Evolutionary conservation across 2,888 invertebrate species (phyloP), one percentile per base, ranked within the genome.

Genomic region (Aporophyla lueneburgensis): DNA sequence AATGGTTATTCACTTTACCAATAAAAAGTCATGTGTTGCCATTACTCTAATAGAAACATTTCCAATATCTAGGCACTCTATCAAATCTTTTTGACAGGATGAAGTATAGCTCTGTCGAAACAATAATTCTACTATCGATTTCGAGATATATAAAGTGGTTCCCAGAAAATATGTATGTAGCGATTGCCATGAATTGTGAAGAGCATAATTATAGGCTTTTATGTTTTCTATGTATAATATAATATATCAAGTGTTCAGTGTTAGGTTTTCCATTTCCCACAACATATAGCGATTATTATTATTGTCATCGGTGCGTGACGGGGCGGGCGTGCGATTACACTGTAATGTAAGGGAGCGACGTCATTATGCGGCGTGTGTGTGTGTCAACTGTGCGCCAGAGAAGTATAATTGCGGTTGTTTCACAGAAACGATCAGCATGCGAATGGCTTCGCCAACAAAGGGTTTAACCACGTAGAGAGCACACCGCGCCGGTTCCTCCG

Each of bases 241-340:
- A 81, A 81, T 73, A 76, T 81, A 81, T 76, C 74, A 85, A 84
- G 80, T 63, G 78, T 86, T 84, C 71, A 85, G 81, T 81, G 82
- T 83, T 85, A 84, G 81, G 76, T 83, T 89, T 89, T 88, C 88
- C 87, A 90, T 92, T 94, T 93, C 92, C 91, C 93, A 94, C 92
- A 93, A 91, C 84, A 89, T 90, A 90, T 91, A 87, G 87, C 88
- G 89, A 90, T 91, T 86, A 89, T 92, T 91, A 93, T 92, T 92
- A 92, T 92, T 92, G 93, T 93, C 93, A 90, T 88, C 93, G 90
- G 91, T 93, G 95, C 95, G 94, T 95, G 94, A 94, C 95, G 92
- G 87, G 76, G 59, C 85, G 72, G 90, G 90, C 93, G 89, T 91
- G 92, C 92, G 91, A 94, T 94, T 93, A 93, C 89, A 86, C 88